Percentiles rank a stretch among this genome's conserved stretches.
Conservation (phyloP, 92 coral and sea anemone genomes). For the Anthopleura xanthogrammica region DNA sequence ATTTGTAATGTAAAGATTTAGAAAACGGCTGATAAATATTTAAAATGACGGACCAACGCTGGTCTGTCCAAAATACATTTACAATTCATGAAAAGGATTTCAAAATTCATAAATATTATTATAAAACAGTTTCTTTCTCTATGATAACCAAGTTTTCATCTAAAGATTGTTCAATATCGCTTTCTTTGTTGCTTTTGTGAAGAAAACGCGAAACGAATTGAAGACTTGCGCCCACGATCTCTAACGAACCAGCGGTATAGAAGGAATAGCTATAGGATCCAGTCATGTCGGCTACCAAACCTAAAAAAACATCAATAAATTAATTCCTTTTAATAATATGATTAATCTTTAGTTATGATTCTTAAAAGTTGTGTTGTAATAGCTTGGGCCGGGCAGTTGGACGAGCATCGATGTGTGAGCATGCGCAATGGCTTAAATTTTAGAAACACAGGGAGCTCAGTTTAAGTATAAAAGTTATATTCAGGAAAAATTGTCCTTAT, state of each 20-base stretch:
- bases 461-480: no score
- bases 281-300: constrained; percentile 21
- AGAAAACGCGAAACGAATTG: constrained; percentile 11
- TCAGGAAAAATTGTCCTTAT: no score
- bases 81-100: neutral
- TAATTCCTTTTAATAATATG: neutral
- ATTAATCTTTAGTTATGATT: neutral
- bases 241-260: constrained; percentile 33
- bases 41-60: neutral
- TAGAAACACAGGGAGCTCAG: no score
- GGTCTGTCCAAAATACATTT: no score
- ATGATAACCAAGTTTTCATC: neutral
- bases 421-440: no score
- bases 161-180: neutral
- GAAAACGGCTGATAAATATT: neutral
- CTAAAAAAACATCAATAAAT: neutral
- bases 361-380: neutral
- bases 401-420: no score
- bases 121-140: constrained; percentile 10
- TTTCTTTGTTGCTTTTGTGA: neutral
- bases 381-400: no score
- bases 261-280: constrained; percentile 18
- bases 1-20: no score
- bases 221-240: constrained; percentile 28
- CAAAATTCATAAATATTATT: neutral